These are phyloP conservation scores for Automeris io DNA, from an alignment of 2,888 invertebrate genomes.

Conservation along the genomic window DNA sequence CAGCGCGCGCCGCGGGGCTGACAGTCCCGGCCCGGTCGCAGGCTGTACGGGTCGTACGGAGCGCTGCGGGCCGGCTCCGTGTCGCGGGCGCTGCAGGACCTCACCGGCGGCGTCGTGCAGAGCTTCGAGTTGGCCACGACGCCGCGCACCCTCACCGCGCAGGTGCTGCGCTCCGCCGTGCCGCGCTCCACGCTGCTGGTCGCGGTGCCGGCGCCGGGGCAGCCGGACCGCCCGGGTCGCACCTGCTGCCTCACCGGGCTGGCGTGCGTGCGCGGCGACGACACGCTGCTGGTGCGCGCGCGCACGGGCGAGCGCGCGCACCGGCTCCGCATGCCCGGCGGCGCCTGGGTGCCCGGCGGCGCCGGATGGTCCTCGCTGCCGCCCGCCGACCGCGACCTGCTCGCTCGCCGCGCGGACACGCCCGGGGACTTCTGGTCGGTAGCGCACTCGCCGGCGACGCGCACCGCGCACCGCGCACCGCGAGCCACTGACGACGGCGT, in stretches of 20 bases:
- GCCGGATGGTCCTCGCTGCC: slow-evolving; percentile 83
- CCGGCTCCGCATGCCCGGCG: slow-evolving; percentile 82
- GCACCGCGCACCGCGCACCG: not conserved
- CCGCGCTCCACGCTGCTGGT: slow-evolving; percentile 83
- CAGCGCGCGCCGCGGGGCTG: not conserved
- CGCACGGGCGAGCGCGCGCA: slow-evolving; percentile 75
- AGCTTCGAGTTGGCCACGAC: slow-evolving; percentile 81
- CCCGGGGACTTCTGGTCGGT: slow-evolving; percentile 37
- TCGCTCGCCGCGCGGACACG: slow-evolving; percentile 63
- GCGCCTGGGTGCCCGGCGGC: slow-evolving; percentile 82
- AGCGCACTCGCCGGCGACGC: not conserved
- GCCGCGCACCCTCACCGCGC: slow-evolving; percentile 80
- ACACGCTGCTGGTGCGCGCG: slow-evolving; percentile 28
- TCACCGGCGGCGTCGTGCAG: slow-evolving; percentile 86
- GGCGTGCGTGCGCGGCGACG: slow-evolving; percentile 5
- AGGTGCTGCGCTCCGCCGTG: slow-evolving; percentile 82
- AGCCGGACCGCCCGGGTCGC: not conserved
- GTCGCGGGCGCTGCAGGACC: slow-evolving; percentile 83
- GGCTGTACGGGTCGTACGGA: slow-evolving; percentile 83
- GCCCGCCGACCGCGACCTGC: slow-evolving; percentile 78
- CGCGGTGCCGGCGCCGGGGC: slow-evolving; percentile 60
- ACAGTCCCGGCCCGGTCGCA: slow-evolving; percentile 24
- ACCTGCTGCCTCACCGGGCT: slow-evolving; percentile 7
- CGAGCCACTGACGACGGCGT: not conserved
- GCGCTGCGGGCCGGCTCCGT: slow-evolving; percentile 73